Base-by-base conservation (phyloP, 2,113 vertebrate species). In the Gadus macrocephalus region DNA sequence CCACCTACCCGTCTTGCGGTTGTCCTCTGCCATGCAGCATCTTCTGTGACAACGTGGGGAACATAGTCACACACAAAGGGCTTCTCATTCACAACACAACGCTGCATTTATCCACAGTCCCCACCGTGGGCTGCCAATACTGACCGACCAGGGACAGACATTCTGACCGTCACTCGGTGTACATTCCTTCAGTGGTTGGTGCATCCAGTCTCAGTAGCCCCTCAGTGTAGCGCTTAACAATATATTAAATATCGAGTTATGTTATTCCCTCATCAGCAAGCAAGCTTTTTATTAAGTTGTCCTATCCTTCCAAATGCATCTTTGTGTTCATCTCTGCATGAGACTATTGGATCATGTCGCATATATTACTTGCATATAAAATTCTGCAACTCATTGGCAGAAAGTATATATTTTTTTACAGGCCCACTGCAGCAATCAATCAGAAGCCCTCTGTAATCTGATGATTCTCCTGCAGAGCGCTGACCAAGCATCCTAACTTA, bases 61-160 rank as follows among this genome's bases (percentile, higher is more conserved):
- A 22, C 67, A 55, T 68, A 73, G 60, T 38, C 38, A 59, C 53
- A 68, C 59, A 88, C 83, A 88, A 85, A 74, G 80, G 68, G n/a
- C 66, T 72, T 38, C 67, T 83, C 76, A 49, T 49, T 49, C 73
- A 83, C 64, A 77, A 74, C 62, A 87, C 85, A 87, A 81, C 76
- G 85, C 78, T 81, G 77, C 74, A 70, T 68, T 78, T 86, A 72
- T 88, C 77, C 61, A 19, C 67, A 17, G 61, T 35, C 67, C 67
- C 77, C 75, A 79, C 76, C 81, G 72, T 77, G 17, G 60, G 76
- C 66, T 73, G 75, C 67, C 61, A 76, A 79, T 81, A 81, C 81
- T 76, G 83, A 84, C 74, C 69, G 78, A 78, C 65, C 66, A 71
- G 78, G 69, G 68, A 38, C 75, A 61, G 64, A 58, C 62, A 58